A percentile compares a stretch with the other conserved stretches of the same genome.
Conservation (phyloP, 2,113 vertebrate genomes). For the Noctilio leporinus region DNA sequence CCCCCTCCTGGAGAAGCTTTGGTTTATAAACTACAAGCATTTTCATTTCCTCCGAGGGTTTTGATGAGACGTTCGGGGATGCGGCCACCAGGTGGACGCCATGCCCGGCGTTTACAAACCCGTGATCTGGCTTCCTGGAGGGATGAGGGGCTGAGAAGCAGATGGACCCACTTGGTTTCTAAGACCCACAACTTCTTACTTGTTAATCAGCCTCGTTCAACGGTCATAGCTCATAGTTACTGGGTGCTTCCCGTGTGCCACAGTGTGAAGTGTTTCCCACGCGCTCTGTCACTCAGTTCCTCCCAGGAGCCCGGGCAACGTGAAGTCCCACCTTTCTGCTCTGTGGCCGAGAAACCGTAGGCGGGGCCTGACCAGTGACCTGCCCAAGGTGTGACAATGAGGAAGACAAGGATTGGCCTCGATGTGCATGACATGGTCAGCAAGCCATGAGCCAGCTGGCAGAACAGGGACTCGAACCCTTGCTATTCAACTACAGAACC, state of each 20-base stretch:
- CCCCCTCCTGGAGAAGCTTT: neutral
- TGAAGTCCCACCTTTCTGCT: neutral
- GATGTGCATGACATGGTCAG: fast-evolving
- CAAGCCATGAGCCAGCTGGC: too few relatives aligned
- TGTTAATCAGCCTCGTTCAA: slow-evolving; percentile 21
- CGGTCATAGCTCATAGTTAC: neutral
- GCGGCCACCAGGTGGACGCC: slow-evolving; percentile 53
- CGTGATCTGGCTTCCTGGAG: slow-evolving; percentile 22
- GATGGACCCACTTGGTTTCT: neutral
- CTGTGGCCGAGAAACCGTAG: fast-evolving
- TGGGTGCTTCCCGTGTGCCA: neutral
- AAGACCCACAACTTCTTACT: slow-evolving; percentile 21
- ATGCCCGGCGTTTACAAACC: slow-evolving; percentile 20
- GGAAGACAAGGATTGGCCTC: neutral
- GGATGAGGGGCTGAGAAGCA: neutral
- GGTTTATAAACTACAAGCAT: slow-evolving; percentile 52
- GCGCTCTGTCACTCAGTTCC: fast-evolving
- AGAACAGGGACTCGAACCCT: neutral
- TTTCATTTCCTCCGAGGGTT: slow-evolving; percentile 68
- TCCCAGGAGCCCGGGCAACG: neutral
- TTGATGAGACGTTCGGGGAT: slow-evolving; percentile 60
- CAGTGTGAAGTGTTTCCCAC: neutral
- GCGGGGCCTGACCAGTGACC: fast-evolving
- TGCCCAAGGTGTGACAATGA: neutral
- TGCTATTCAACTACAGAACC: neutral